Percentiles rank a stretch among this genome's conserved stretches.
Evolutionary conservation across 2,113 vertebrate genomes (phyloP).

Genomic region (Eubucco bourcierii): DNA sequence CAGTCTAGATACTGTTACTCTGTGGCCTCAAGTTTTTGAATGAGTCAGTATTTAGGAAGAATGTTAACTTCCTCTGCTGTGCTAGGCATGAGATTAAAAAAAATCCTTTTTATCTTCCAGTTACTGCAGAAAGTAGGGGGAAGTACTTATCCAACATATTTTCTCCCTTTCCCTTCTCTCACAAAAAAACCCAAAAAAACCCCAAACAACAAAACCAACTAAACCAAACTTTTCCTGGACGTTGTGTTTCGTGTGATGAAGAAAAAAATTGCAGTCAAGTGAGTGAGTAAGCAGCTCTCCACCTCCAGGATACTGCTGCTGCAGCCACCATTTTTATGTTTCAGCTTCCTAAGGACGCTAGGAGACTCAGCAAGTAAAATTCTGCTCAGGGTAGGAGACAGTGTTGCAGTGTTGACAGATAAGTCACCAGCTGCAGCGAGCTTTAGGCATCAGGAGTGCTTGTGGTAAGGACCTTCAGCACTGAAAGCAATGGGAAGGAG

Average conservation of each 20-base stretch:
- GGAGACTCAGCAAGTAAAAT: neutral
- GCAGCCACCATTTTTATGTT: neutral
- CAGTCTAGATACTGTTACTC: accelerated
- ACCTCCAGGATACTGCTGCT: neutral
- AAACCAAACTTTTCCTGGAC: neutral
- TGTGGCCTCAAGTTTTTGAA: neutral
- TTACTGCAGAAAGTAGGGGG: neutral
- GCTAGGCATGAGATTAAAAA: neutral
- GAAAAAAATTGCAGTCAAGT: neutral
- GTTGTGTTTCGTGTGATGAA: neutral
- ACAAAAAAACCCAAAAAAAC: neutral
- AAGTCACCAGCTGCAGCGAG: neutral
- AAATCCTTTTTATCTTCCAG: neutral
- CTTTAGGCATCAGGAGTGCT: neutral
- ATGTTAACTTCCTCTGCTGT: neutral
- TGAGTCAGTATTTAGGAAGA: neutral
- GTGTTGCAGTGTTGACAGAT: neutral
- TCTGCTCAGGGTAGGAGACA: neutral
- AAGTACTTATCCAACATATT: neutral
- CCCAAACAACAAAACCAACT: neutral
- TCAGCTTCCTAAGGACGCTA: neutral
- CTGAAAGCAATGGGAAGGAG: neutral
- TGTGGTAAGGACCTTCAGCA: neutral
- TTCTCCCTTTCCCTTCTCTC: neutral
- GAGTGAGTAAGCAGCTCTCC: neutral